Base-by-base conservation (phyloP, 1,140 invertebrate species). In the Scaptomyza montana region DNA sequence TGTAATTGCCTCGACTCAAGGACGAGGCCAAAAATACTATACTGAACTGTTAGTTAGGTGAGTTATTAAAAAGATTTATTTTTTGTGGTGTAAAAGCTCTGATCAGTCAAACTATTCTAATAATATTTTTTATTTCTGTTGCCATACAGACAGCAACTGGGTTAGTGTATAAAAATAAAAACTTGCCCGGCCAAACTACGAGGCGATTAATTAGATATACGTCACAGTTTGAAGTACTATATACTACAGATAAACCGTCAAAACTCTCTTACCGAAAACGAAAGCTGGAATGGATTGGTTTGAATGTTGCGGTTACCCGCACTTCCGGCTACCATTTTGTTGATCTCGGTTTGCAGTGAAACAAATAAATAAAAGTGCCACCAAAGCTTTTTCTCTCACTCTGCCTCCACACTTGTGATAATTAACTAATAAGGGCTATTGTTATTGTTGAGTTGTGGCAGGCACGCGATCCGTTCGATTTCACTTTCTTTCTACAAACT, bases 301-400 rank as follows among this genome's bases (percentile, higher is more conserved):
- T 78, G 80, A 16, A 80, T 50, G 59, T 63, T 74, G 3, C 70
- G 63, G 63, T 62, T 63, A 53, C 79, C 74, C 68, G 64, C 59
- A 76, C 72, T 84, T 70, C 89, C 87, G 80, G 87, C 87, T 66
- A 90, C 89, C 89, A 90, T 90, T 57, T 57, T 51, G 41, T 16
- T 28, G 36, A 12, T 54, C 8, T 8, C 6, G 19, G 16, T n/a
- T 25, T 12, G 8, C 25, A 62, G 21, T 13, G 36, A 49, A 28
- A 45, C 13, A 25, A 43, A 19, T 9, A 30, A 54, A 33, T 41
- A 13, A 62, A 61, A 33, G 53, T 13, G 41, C 16, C 28, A 16
- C 7, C 25, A 2, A 16, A 43, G 25, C 13, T 39, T 33, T 54
- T 60, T 57, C 9, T 36, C 33, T 36, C 33, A 8, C 33, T 36